A percentile compares a stretch with the other conserved stretches of the same genome.
Evolutionary conservation across 2,113 vertebrate species (phyloP).

Genomic region (Caranx melampygus): DNA sequence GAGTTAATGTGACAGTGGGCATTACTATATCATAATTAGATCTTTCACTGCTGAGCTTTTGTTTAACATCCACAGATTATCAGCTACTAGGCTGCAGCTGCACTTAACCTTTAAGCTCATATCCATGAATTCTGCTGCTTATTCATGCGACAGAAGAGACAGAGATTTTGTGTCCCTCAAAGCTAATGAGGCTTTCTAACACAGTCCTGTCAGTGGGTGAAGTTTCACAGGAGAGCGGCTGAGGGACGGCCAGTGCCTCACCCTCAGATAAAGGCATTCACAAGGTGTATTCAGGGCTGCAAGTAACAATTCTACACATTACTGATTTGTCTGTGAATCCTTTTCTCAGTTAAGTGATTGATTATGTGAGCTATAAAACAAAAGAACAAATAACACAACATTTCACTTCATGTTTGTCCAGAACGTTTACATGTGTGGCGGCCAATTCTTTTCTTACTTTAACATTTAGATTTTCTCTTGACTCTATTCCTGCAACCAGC

Average conservation of each 20-base stretch:
- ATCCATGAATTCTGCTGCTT: slow-evolving; percentile 25
- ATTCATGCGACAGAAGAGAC: slow-evolving; percentile 17
- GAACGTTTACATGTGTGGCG: too few relatives aligned
- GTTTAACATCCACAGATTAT: slow-evolving; percentile 58
- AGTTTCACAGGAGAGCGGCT: not conserved
- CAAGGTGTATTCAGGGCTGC: not conserved
- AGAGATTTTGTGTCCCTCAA: not conserved
- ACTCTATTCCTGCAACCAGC: too few relatives aligned
- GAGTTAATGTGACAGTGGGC: slow-evolving; percentile 50
- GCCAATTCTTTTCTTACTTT: too few relatives aligned
- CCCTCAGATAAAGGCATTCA: not conserved
- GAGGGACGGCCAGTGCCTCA: not conserved
- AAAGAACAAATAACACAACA: not conserved
- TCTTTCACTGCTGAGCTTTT: slow-evolving; percentile 41
- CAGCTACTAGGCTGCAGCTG: slow-evolving; percentile 22
- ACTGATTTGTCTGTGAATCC: not conserved
- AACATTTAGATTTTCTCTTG: too few relatives aligned
- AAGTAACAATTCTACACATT: not conserved
- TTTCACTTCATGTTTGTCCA: too few relatives aligned
- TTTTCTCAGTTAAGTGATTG: not conserved
- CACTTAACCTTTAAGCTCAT: slow-evolving; percentile 48
- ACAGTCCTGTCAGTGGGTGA: not conserved
- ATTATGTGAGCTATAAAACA: not conserved
- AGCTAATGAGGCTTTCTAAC: slow-evolving; percentile 5
- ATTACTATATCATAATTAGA: slow-evolving; percentile 57